Evolutionary conservation across 2,113 vertebrate genomes (phyloP), one percentile per base, ranked within the genome.

Genomic region (Neopipo cinnamomea): DNA sequence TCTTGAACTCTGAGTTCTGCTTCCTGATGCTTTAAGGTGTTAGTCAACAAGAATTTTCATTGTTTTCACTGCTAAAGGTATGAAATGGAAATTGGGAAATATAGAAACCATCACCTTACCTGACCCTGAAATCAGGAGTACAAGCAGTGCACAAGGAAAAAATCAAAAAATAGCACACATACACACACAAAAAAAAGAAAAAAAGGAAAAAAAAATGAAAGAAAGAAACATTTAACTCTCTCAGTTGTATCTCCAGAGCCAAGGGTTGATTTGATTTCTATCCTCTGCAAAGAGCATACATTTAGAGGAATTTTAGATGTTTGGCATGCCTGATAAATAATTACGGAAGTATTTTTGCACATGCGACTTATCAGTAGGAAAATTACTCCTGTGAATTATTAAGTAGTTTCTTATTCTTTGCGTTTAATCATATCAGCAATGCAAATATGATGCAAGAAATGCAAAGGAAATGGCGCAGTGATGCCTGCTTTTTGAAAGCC

Each of bases 371-470:
- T 1, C 20, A 76, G 21, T 28, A 47, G 85, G 39, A 90, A 92
- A 93, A 78, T 41, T 75, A 66, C 11, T 89, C 24, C 50, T 41
- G 11, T 83, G 27, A 85, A 79, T 94, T 93, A 74, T 70, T 85
- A 91, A 91, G 22, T 35, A 83, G 8, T 72, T 94, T 93, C 70
- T 75, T 96, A 83, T 73, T 92, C 7, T 3, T 79, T 90, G 24
- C 37, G 80, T 70, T 94, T 93, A 93, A 81, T 92, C 41, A 82
- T 87, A 55, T 44, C 10, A 68, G 31, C 93, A 79, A 86, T 78
- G 65, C 24, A 63, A 90, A 42, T 53, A 39, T 25, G 44, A 91
- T 35, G 22, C 16, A 91, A 80, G 20, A 85, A 80, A 76, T 44
- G 6, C 1, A 35, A 80, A 66, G n/a, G 16, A 50, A 35, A n/a